phyloP scores from a whole-genome alignment of 1,140 invertebrate genomes.

The Paraescarpia echinospica region DNA sequence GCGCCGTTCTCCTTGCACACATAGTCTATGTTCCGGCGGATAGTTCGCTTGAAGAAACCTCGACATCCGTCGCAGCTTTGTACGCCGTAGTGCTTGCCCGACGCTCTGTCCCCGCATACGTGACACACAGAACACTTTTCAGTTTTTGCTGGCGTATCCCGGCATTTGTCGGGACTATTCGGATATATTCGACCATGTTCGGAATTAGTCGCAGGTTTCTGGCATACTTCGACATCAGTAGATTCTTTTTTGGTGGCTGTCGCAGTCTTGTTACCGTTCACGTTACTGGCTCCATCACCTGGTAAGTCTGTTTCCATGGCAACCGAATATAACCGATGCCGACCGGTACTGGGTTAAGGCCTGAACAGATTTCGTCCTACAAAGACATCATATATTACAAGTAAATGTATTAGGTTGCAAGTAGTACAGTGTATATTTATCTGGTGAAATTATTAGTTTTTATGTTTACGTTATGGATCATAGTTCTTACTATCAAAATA shows the following conservation, averaged over 20 bases:
- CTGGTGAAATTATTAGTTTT: too few relatives aligned
- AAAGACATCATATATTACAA: neutral
- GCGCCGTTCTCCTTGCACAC: constrained; percentile 87
- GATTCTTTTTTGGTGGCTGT: constrained; percentile 16
- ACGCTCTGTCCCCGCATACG: constrained; percentile 59
- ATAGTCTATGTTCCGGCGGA: constrained; percentile 56
- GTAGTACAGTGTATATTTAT: too few relatives aligned
- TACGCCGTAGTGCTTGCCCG: constrained; percentile 59
- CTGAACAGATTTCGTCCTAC: neutral
- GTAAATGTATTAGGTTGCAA: too few relatives aligned
- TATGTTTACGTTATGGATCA: too few relatives aligned
- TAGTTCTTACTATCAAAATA: too few relatives aligned
- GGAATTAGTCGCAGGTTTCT: neutral
- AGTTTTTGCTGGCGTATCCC: constrained; percentile 62
- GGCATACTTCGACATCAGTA: neutral
- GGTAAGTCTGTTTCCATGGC: neutral
- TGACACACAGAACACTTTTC: constrained; percentile 52
- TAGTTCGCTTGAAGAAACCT: constrained; percentile 83
- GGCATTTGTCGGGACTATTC: neutral
- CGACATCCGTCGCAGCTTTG: constrained; percentile 67
- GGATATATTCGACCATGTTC: neutral
- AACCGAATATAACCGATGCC: neutral
- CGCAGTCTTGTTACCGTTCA: neutral
- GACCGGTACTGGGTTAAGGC: neutral
- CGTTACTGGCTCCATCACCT: neutral